These are phyloP conservation scores for Drosophila subquinaria DNA, from an alignment of 2,888 invertebrate genomes.

Conservation along the genomic window DNA sequence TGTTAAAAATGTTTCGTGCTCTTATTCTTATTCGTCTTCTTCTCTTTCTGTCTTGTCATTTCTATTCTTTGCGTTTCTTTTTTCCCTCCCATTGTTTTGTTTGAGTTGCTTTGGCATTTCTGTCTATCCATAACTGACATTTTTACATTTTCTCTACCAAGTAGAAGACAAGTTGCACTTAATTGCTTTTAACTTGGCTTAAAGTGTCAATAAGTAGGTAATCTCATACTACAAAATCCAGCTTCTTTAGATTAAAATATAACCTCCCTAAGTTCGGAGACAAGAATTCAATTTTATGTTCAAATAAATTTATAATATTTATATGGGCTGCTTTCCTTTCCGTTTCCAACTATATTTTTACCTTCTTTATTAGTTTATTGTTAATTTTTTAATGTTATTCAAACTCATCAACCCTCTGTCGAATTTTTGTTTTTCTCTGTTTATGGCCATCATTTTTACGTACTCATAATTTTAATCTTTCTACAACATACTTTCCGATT, in stretches of 20 bases:
- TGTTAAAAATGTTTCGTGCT: constrained; percentile 42
- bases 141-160: constrained; percentile 12
- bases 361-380: too few relatives aligned
- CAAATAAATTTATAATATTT: not conserved
- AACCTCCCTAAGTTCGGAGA: not conserved
- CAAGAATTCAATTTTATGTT: not conserved
- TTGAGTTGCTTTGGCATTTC: constrained; percentile 12
- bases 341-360: too few relatives aligned
- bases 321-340: not conserved
- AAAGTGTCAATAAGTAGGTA: not conserved
- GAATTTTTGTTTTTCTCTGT: not conserved
- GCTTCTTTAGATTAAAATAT: not conserved
- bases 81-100: not conserved
- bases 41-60: constrained; percentile 5
- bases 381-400: not conserved
- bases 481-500: not conserved
- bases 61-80: not conserved
- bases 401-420: not conserved
- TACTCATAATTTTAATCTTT: not conserved
- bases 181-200: constrained; percentile 15
- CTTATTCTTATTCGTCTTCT: constrained; percentile 5
- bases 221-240: not conserved
- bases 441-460: not conserved
- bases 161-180: constrained; percentile 16
- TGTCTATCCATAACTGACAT: constrained; percentile 11